Base-by-base conservation (phyloP, 2,888 invertebrate species). In the Chrysolina oricalcia region DNA sequence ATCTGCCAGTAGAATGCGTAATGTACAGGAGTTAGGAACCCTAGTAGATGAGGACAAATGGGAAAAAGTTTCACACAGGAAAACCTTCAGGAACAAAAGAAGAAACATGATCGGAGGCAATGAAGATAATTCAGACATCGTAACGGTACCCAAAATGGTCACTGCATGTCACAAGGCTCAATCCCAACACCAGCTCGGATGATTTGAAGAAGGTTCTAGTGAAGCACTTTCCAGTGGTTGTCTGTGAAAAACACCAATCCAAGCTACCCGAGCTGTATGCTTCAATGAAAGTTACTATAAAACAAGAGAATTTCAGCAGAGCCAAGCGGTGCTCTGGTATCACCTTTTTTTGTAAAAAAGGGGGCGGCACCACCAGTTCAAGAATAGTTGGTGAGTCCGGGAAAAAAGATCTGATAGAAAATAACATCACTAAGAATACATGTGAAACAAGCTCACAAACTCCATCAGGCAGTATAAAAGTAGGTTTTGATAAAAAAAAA, bases 231-330 rank as follows among this genome's bases (percentile, higher is more conserved):
- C 23, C 27, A 62, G 23, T 15, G 9, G 11, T 11, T 13, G 6
- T 11, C 62, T 21, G 27, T 62, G 27, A 13, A 11, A 19, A 2
- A n/a, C 62, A 62, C 62, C 23, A 23, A 21, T 62, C 35, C 9
- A 23, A 62, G 27, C 5, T 19, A 21, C 62, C 62, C 9, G 62
- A 62, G 23, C n/a, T 62, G 15, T 62, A 62, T 6, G 23, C 62
- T 2, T 62, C 23, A 21, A 62, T 62, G 63, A 63, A 63, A 63
- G 63, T 63, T 15, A 63, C 63, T 5, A 35, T 63, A 10, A 35
- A 17, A 13, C 27, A 35, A 1, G 21, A 40, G 8, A 35, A 5
- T 23, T n/a, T n/a, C n/a, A n/a, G n/a, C 0, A 43, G 43, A 10
- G 1, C n/a, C n/a, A n/a, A n/a, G n/a, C 63, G 41, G 63, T n/a